Conservation (phyloP, 2,888 invertebrate genomes). For the Adela reaumurella region DNA sequence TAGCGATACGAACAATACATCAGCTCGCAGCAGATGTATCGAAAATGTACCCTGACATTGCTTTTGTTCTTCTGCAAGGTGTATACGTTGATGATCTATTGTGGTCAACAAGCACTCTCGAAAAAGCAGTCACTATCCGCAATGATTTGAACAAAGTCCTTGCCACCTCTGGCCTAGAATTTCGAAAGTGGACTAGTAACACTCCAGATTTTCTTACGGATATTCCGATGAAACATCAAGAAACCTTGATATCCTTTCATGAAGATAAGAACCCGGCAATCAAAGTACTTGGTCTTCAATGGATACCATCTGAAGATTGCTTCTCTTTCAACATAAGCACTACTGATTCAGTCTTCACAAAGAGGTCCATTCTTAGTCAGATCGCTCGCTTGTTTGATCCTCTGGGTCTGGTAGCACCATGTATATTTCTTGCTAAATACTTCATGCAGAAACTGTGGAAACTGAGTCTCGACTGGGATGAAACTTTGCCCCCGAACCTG, state of each 20-base stretch:
- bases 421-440: constrained; percentile 7
- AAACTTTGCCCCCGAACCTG: constrained; percentile 4
- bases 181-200: constrained; percentile 6
- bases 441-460: constrained; percentile 9
- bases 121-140: not conserved
- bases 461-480: constrained; percentile 2
- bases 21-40: constrained; percentile 3
- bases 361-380: constrained; percentile 3
- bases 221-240: constrained; percentile 1
- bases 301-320: not conserved
- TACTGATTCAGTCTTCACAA: not conserved
- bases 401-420: constrained; percentile 7
- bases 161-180: not conserved
- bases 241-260: not conserved
- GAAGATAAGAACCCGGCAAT: not conserved
- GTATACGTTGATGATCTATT: constrained; percentile 2
- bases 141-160: constrained; percentile 1
- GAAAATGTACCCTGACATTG: not conserved
- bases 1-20: constrained; percentile 3
- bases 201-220: not conserved
- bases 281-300: not conserved
- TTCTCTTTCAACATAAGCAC: constrained; percentile 2
- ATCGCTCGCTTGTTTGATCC: constrained; percentile 8
- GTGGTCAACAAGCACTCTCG: not conserved
- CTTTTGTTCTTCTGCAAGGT: constrained; percentile 1